A percentile compares a stretch with the other conserved stretches of the same genome.
These are phyloP conservation scores for Saccostrea cuccullata DNA, from an alignment of 1,140 invertebrate species.

Conservation along the genomic window DNA sequence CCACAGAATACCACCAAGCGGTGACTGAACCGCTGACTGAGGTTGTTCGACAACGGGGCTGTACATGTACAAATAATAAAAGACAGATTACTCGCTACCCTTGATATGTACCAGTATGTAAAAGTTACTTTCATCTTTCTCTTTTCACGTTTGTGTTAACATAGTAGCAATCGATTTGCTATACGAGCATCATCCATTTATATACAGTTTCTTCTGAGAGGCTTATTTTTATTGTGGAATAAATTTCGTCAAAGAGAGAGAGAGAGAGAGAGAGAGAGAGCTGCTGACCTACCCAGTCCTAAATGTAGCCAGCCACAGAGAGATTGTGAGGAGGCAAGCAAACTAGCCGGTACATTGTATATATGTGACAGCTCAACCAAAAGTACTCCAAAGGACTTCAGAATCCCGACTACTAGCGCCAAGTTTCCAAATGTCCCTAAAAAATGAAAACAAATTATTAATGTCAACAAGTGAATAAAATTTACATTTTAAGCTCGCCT, in stretches of 20 bases:
- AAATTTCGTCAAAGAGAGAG: background rate
- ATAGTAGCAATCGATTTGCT: background rate
- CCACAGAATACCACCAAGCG: constrained; percentile 36
- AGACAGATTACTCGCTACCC: background rate
- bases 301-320: constrained; percentile 23
- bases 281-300: background rate
- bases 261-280: background rate
- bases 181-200: background rate
- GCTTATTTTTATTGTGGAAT: too few relatives aligned
- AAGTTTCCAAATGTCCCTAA: constrained; percentile 38
- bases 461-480: background rate
- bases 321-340: constrained; percentile 14
- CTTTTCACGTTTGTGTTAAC: background rate
- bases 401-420: constrained; percentile 15
- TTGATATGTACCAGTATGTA: too few relatives aligned
- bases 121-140: too few relatives aligned
- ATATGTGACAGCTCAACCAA: constrained; percentile 43
- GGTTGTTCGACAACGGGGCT: constrained; percentile 40
- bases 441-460: background rate
- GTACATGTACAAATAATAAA: background rate
- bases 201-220: background rate
- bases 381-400: constrained; percentile 47
- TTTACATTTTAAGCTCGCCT: too few relatives aligned
- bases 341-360: constrained; percentile 27
- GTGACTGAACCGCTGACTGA: constrained; percentile 41